Conservation (phyloP, 1,140 invertebrate genomes). For the Marisa cornuarietis region DNA sequence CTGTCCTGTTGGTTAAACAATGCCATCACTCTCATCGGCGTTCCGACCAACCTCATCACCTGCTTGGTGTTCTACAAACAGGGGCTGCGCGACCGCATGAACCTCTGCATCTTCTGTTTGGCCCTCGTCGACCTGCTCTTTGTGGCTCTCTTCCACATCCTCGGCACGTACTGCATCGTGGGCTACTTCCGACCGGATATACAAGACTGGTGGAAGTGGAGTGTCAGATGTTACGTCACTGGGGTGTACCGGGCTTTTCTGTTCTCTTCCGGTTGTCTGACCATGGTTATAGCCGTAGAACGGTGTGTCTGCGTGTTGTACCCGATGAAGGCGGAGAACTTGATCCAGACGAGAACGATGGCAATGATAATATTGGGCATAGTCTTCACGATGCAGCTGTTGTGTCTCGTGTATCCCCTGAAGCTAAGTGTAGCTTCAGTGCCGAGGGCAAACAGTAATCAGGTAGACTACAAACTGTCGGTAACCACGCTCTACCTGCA, state of each 20-base stretch:
- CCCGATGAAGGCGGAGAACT: background rate
- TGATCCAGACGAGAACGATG: background rate
- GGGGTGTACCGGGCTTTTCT: slow-evolving; percentile 1
- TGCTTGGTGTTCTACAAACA: background rate
- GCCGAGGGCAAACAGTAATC: background rate
- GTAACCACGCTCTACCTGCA: background rate
- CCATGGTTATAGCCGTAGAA: slow-evolving; percentile 12
- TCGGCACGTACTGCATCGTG: background rate
- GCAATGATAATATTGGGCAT: background rate
- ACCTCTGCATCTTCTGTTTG: background rate
- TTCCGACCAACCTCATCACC: background rate
- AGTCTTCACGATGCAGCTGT: background rate
- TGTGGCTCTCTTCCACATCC: background rate
- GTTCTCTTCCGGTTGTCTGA: slow-evolving; percentile 8
- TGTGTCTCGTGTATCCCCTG: background rate
- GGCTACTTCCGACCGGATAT: background rate
- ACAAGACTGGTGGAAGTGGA: slow-evolving; percentile 15
- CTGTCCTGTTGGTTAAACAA: background rate
- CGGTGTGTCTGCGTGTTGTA: slow-evolving; percentile 6
- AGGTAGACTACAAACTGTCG: background rate
- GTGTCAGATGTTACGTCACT: background rate
- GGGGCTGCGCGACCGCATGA: background rate
- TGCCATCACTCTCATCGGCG: background rate
- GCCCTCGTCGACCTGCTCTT: background rate
- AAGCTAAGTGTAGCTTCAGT: background rate